Percentiles rank a stretch among this genome's conserved stretches.
Conservation (phyloP, 1,140 invertebrate species). For the Pseudachorutes palmiensis region DNA sequence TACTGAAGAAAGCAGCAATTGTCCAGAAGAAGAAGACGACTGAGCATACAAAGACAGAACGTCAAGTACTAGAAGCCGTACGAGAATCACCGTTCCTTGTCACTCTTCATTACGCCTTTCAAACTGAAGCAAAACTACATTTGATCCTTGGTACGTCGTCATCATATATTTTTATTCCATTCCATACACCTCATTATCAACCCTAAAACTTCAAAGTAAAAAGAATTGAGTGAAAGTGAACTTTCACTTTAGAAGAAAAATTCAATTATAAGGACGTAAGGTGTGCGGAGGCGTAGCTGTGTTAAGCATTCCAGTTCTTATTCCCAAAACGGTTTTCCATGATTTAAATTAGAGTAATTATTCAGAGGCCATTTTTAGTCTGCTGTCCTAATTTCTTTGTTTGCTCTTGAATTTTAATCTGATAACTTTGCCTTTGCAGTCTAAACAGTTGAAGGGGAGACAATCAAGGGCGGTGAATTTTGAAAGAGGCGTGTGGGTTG, state of each 20-base stretch:
- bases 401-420: too few species aligned
- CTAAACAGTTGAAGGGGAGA: too few species aligned
- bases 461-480: too few species aligned
- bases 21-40: constrained; percentile 87
- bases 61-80: constrained; percentile 79
- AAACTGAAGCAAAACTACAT: constrained; percentile 83
- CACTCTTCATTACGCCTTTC: constrained; percentile 88
- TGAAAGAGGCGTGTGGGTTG: too few species aligned
- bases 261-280: neutral
- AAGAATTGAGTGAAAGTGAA: neutral
- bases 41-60: constrained; percentile 84
- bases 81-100: constrained; percentile 82
- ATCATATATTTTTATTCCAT: neutral
- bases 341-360: too few species aligned
- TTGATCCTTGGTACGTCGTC: constrained; percentile 68
- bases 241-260: neutral
- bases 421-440: too few species aligned
- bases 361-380: too few species aligned
- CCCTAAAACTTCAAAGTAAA: neutral
- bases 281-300: neutral
- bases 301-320: neutral
- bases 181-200: neutral
- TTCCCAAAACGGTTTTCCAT: neutral
- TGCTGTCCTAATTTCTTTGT: too few species aligned
- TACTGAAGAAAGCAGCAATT: constrained; percentile 80